A percentile compares a stretch with the other conserved stretches of the same genome.
Conservation (phyloP, 2,888 invertebrate species). For the Gymnosoma rotundatum region DNA sequence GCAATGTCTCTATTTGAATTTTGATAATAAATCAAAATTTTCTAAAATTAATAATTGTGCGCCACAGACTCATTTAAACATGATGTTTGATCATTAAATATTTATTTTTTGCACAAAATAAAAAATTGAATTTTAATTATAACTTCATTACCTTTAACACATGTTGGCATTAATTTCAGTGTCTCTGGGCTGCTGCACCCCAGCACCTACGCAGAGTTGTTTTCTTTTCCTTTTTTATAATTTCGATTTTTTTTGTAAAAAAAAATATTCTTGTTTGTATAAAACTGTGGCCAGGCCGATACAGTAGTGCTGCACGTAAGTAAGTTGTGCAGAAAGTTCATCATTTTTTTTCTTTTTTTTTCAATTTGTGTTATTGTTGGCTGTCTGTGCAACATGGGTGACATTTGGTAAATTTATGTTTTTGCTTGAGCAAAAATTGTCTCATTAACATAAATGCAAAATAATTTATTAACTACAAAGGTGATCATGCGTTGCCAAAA, state of each 20-base stretch:
- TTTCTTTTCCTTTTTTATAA: conserved; percentile 12
- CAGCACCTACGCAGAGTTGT: conserved; percentile 61
- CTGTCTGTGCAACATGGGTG: conserved; percentile 57
- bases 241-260: conserved; percentile 23
- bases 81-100: conserved; percentile 57
- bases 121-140: conserved; percentile 71
- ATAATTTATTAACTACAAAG: conserved; percentile 73
- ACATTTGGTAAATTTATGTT: conserved; percentile 70
- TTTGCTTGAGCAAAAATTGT: conserved; percentile 70
- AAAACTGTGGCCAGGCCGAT: background rate
- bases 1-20: conserved; percentile 51
- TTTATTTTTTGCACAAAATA: conserved; percentile 27
- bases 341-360: conserved; percentile 3
- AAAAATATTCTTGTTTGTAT: background rate
- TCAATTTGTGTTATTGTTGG: conserved; percentile 28
- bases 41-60: conserved; percentile 48
- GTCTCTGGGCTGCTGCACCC: conserved; percentile 41
- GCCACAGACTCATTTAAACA: conserved; percentile 27
- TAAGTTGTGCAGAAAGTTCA: conserved; percentile 35
- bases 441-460: conserved; percentile 75
- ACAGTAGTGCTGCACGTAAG: background rate
- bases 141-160: conserved; percentile 70
- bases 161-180: conserved; percentile 60
- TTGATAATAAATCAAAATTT: conserved; percentile 41
- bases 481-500: conserved; percentile 69